Percentiles rank a stretch among this genome's conserved stretches.
phyloP scores from a whole-genome alignment of 2,888 invertebrate genomes.

The Augochlorella aurata region DNA sequence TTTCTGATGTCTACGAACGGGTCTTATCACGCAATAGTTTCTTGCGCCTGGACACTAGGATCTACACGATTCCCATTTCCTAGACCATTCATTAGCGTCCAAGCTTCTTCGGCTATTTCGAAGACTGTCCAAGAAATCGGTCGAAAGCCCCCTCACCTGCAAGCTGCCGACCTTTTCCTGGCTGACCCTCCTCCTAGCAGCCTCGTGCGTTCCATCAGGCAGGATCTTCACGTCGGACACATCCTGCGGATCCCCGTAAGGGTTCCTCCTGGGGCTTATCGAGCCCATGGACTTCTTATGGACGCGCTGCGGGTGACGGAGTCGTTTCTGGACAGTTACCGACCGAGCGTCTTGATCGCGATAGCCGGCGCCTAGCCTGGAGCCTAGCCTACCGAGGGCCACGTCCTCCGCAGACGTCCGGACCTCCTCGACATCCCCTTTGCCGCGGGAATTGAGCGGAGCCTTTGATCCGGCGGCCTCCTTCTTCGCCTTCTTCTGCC shows the following conservation, averaged over 20 bases:
- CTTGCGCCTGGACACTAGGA: too few species aligned
- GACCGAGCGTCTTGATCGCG: slow-evolving; percentile 43
- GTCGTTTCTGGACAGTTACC: slow-evolving; percentile 53
- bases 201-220: slow-evolving; percentile 36
- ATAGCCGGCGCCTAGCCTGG: slow-evolving; percentile 37
- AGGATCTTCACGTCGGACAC: slow-evolving; percentile 37
- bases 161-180: slow-evolving; percentile 31
- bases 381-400: slow-evolving; percentile 25
- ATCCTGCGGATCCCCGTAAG: slow-evolving; percentile 47
- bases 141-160: slow-evolving; percentile 40
- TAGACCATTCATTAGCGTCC: too few species aligned
- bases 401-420: slow-evolving; percentile 37
- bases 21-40: too few species aligned
- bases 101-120: too few species aligned
- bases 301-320: slow-evolving; percentile 53
- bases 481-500: slow-evolving; percentile 51
- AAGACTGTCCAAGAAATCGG: too few species aligned
- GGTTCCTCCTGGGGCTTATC: slow-evolving; percentile 32
- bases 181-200: slow-evolving; percentile 32
- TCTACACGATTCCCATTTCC: too few species aligned
- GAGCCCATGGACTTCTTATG: slow-evolving; percentile 56
- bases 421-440: slow-evolving; percentile 17
- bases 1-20: too few species aligned
- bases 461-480: slow-evolving; percentile 51
- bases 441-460: slow-evolving; percentile 35